phyloP scores from a whole-genome alignment of 2,888 invertebrate genomes.

The Drosophila prostipennis region DNA sequence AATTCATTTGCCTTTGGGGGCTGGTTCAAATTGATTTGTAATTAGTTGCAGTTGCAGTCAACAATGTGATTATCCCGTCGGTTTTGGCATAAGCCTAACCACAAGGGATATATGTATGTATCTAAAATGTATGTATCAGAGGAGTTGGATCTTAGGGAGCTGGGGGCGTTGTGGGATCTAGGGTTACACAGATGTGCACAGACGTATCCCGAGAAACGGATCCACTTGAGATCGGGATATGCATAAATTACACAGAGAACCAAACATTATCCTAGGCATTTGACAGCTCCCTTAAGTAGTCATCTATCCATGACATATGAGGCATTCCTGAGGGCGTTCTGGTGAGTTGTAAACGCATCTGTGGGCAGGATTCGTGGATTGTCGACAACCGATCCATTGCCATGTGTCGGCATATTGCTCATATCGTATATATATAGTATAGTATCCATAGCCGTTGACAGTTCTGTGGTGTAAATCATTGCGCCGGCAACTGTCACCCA shows the following conservation, averaged over 20 bases:
- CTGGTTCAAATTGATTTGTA: constrained; percentile 82
- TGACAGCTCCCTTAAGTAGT: constrained; percentile 67
- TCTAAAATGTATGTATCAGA: neutral
- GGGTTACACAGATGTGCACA: constrained; percentile 69
- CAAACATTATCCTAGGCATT: constrained; percentile 59
- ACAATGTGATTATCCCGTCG: constrained; percentile 68
- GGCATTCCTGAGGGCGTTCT: constrained; percentile 44
- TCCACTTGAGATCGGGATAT: constrained; percentile 59
- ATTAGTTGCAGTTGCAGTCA: constrained; percentile 81
- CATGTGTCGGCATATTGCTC: constrained; percentile 73
- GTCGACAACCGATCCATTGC: constrained; percentile 35
- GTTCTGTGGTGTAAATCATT: constrained; percentile 44
- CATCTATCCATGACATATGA: constrained; percentile 36
- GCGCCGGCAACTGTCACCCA: constrained; percentile 20
- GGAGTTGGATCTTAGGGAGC: constrained; percentile 23
- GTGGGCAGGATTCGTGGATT: constrained; percentile 46
- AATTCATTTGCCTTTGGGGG: constrained; percentile 47
- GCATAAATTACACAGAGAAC: constrained; percentile 63
- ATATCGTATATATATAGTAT: neutral
- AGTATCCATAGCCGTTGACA: constrained; percentile 51
- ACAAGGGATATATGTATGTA: constrained; percentile 19
- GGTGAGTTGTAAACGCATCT: constrained; percentile 64
- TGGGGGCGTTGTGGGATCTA: constrained; percentile 44
- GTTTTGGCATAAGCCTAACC: constrained; percentile 47
- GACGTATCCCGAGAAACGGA: constrained; percentile 36